These are phyloP conservation scores for Bugulina stolonifera DNA, from an alignment of 2,888 invertebrate genomes.

Conservation along the genomic window DNA sequence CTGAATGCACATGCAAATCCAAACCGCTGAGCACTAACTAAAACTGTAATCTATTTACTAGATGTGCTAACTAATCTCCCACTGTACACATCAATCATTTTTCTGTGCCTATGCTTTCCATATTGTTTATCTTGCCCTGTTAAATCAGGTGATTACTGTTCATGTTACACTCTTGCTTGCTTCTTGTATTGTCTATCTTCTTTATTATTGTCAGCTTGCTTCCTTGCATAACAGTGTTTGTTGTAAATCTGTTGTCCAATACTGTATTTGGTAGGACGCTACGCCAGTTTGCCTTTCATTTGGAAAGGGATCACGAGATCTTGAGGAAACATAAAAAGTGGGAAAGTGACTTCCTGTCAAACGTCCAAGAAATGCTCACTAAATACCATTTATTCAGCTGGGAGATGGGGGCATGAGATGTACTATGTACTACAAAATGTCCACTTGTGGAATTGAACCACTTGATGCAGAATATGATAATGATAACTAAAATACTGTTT, in stretches of 20 bases:
- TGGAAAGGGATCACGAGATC: constrained; percentile 90
- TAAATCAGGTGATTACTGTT: background rate
- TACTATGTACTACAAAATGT: too few species aligned
- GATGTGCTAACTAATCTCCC: too few species aligned
- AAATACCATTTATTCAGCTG: constrained; percentile 97
- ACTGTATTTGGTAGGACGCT: constrained; percentile 61
- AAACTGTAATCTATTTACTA: too few species aligned
- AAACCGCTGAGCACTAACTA: too few species aligned
- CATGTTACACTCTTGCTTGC: background rate
- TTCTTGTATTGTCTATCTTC: too few species aligned
- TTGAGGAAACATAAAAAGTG: constrained; percentile 53
- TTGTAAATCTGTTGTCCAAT: background rate
- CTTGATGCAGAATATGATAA: too few species aligned
- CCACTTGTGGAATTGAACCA: too few species aligned
- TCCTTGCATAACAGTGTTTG: too few species aligned
- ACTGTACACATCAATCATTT: too few species aligned
- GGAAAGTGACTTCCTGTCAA: constrained; percentile 24
- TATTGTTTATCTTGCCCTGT: background rate
- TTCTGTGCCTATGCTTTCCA: too few species aligned
- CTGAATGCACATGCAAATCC: too few species aligned
- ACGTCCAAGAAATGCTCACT: constrained; percentile 91
- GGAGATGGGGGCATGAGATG: constrained; percentile 59
- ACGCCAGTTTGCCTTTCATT: constrained; percentile 90
- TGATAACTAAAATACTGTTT: too few species aligned
- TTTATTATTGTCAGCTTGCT: background rate